Evolutionary conservation across 1,140 invertebrate species (phyloP), one percentile per base, ranked within the genome.

Genomic region (Zaprionus ghesquierei): DNA sequence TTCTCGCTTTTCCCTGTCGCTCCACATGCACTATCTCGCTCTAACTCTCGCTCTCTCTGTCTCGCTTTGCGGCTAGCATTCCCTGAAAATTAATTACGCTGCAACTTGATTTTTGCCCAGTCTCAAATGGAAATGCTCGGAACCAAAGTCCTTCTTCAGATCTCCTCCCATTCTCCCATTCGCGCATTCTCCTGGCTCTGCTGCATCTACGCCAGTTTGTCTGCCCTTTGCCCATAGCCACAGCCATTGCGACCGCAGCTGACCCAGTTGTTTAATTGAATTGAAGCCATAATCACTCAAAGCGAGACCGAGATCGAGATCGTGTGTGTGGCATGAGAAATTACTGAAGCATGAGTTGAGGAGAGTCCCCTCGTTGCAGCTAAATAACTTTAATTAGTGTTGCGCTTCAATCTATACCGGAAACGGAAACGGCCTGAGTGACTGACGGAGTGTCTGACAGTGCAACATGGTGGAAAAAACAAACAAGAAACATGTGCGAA

Each of bases 191-290:
- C n/a, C n/a, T n/a, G n/a, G n/a, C n/a, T n/a, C 25, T 23, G n/a
- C n/a, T 10, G 5, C 8, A 20, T 23, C 13, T 15, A 3, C 53
- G 76, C 50, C 51, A 50, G 31, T 56, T 62, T 63, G 75, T 49
- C 18, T 49, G 44, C 10, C 46, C 46, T 12, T 49, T 49, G 6
- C 18, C 46, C 46, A 13, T 49, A 22, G 6, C 18, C 50, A 5
- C 63, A 75, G 78, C 74, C 81, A 85, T 81, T 87, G 65, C 56
- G 62, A 60, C 63, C 70, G 69, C 62, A 61, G 56, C 80, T 89
- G 84, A 89, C 84, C 84, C 80, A 89, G 80, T 89, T 89, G 84
- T 84, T 89, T 89, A 89, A 89, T 89, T 89, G 80, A 89, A 89
- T 89, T 80, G 84, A 89, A 89, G 79, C 84, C 80, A 89, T 89